Evolutionary conservation across 2,797 vertebrate genomes (phyloP).

Genomic region (Spondyliosoma cantharus): DNA sequence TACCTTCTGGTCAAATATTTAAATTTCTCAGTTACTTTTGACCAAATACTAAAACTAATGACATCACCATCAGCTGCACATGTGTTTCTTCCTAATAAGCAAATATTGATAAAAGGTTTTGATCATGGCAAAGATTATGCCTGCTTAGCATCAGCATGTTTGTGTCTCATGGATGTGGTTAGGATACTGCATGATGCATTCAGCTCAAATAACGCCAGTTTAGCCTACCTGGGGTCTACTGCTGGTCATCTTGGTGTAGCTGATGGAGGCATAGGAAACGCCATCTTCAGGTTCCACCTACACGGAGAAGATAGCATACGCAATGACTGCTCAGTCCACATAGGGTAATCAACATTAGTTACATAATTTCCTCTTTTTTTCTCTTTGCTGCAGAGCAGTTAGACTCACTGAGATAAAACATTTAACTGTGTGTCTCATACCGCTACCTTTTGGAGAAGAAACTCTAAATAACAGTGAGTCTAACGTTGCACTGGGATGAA

Average conservation of each 20-base stretch:
- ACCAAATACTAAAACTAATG: too few species aligned
- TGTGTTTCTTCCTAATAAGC: not conserved
- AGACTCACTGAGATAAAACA: too few species aligned
- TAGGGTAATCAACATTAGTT: not conserved
- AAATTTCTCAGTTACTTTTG: not conserved
- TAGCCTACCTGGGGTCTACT: constrained; percentile 24
- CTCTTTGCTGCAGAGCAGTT: not conserved
- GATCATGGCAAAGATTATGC: not conserved
- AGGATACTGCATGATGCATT: not conserved
- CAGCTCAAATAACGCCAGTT: not conserved
- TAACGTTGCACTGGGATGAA: not conserved
- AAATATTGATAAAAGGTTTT: not conserved
- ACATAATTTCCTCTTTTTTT: too few species aligned
- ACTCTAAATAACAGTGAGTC: not conserved
- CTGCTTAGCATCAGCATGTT: not conserved
- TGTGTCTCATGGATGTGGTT: not conserved
- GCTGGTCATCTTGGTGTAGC: not conserved
- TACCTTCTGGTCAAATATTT: too few species aligned
- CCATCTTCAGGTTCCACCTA: constrained; percentile 32
- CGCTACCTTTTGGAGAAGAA: not conserved
- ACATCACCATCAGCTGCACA: not conserved
- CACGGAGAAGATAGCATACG: not conserved
- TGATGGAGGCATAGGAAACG: constrained; percentile 48
- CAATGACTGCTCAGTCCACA: not conserved
- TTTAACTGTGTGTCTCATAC: not conserved